Evolutionary conservation across 2,888 invertebrate genomes (phyloP), one percentile per base, ranked within the genome.

Genomic region (Xestia c-nigrum): DNA sequence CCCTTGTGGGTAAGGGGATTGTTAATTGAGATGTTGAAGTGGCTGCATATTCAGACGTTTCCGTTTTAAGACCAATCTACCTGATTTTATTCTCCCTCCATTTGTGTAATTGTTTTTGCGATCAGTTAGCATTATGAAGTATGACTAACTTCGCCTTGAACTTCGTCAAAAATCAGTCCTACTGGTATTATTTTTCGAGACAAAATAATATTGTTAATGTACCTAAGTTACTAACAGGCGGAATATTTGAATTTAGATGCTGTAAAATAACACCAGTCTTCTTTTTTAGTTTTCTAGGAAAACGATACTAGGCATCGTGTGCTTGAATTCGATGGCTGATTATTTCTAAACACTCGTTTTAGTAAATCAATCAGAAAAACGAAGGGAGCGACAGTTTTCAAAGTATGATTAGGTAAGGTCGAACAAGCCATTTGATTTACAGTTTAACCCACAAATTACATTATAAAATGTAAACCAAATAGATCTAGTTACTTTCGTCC

Each of bases 11-110:
- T 46, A 38, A 65, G 19, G 7, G 52, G 3, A 52, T 59, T 65
- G 46, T 21, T 83, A 59, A 71, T 77, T 76, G 61, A 21, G 63
- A 76, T 7, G 52, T 38, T 80, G 52, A 55, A 83, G 57, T 76
- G 59, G 31, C 4, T 76, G 31, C 5, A 70, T 46, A 38, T 82
- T 47, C 69, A 66, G 76, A 57, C 83, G 71, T 76, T 83, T 80
- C 76, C 76, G 61, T 61, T 80, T 70, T 19, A 71, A 71, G 55
- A 50, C n/a, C n/a, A 59, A 72, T 77, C 50, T 50, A 14, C n/a
- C 46, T 64, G 67, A 83, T 71, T 66, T 57, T 31, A 72, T 24
- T 38, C 10, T 16, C 46, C 73, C 73, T 57, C 50, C 3, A 16
- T 31, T 31, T 14, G 40, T 52, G n/a, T 43, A 47, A 68, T 76